Evolutionary conservation across 2,888 invertebrate species (phyloP).

Genomic region (Pristionchus maxplancki): DNA sequence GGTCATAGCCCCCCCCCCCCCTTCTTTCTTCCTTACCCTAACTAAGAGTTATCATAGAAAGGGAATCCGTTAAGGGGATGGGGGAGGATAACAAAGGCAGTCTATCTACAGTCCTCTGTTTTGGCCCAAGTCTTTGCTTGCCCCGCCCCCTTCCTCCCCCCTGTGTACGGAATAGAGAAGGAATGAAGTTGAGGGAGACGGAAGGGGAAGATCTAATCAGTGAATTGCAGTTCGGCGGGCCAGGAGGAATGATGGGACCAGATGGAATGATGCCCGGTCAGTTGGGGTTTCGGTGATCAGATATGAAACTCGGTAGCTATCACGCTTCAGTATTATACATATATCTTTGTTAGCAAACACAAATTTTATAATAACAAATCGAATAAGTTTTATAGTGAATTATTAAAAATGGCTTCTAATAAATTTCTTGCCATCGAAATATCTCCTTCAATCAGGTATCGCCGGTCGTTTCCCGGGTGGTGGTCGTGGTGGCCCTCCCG

Average conservation of each 20-base stretch:
- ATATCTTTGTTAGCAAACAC: too few relatives aligned
- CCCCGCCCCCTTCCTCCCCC: constrained; percentile 6
- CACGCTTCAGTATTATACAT: too few relatives aligned
- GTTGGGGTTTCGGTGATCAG: not conserved
- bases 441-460: not conserved
- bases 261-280: constrained; percentile 68
- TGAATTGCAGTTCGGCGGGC: constrained; percentile 51
- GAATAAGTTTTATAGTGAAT: too few relatives aligned
- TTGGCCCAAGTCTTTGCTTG: not conserved
- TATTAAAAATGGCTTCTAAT: too few relatives aligned
- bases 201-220: not conserved
- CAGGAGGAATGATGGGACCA: constrained; percentile 64
- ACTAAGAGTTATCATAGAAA: constrained; percentile 3
- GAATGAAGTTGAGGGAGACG: constrained; percentile 13
- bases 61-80: not conserved
- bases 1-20: not conserved
- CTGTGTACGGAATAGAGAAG: constrained; percentile 7
- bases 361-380: not conserved
- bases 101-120: constrained; percentile 3
- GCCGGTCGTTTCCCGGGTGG: constrained; percentile 40
- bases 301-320: not conserved
- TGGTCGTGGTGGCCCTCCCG: not conserved
- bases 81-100: not conserved
- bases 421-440: too few relatives aligned
- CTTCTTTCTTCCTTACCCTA: too few relatives aligned